Evolutionary conservation across 2,113 vertebrate species (phyloP).

Genomic region (Brachyhypopomus gauderio): DNA sequence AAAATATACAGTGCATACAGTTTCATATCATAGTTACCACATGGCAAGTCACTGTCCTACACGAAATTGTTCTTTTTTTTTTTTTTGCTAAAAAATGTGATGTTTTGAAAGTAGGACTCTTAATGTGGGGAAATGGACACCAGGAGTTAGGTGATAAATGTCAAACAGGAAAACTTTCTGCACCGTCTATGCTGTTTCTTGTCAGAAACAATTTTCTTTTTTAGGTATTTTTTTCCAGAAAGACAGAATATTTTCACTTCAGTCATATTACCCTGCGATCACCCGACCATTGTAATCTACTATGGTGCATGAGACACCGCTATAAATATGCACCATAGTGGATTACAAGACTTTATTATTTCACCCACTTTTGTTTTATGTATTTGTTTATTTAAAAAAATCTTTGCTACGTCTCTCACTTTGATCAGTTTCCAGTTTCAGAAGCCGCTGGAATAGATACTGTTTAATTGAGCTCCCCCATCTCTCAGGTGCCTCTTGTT

Average conservation of each 20-base stretch:
- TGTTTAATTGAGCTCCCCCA: slow-evolving; percentile 51
- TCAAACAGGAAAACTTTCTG: neutral
- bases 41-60: no score
- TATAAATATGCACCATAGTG: no score
- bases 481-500: slow-evolving; percentile 19
- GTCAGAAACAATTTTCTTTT: neutral
- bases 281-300: no score
- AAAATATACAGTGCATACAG: no score
- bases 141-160: slow-evolving; percentile 1
- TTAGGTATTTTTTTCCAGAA: neutral
- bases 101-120: neutral
- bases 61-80: neutral
- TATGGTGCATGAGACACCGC: no score
- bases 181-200: neutral
- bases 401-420: neutral
- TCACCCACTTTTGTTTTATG: no score
- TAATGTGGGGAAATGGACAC: neutral
- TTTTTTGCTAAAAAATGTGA: neutral
- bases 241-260: neutral
- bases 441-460: slow-evolving; percentile 28
- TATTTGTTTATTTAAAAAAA: neutral
- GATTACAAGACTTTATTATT: no score
- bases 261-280: neutral
- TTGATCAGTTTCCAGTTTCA: slow-evolving; percentile 26
- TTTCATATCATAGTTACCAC: no score